phyloP scores from a whole-genome alignment of 2,888 invertebrate species.

The Ectropis crepuscularia region DNA sequence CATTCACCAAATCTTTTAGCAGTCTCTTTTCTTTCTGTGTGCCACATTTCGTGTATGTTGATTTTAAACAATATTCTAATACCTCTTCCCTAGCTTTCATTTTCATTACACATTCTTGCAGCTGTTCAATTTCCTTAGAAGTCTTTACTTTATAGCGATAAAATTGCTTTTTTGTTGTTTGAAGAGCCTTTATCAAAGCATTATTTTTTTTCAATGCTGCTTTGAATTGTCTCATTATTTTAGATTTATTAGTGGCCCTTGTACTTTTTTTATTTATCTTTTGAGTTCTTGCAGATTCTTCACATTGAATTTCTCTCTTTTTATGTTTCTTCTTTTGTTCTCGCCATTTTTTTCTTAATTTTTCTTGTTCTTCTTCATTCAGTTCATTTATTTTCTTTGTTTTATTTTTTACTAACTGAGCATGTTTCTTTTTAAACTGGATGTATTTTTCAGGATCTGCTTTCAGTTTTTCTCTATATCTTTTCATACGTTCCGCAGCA shows the following conservation, averaged over 20 bases:
- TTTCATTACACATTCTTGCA: background rate
- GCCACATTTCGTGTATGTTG: conserved; percentile 18
- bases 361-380: too few relatives aligned
- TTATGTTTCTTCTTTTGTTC: conserved; percentile 9
- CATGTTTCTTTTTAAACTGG: conserved; percentile 1
- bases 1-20: conserved; percentile 11
- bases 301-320: conserved; percentile 2
- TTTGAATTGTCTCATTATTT: conserved; percentile 1
- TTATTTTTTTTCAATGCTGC: conserved; percentile 1
- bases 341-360: conserved; percentile 5
- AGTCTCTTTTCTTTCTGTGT: conserved; percentile 17
- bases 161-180: conserved; percentile 2
- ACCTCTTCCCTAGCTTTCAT: conserved; percentile 2
- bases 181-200: conserved; percentile 1
- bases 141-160: conserved; percentile 2
- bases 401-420: conserved; percentile 1
- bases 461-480: conserved; percentile 17
- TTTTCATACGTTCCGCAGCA: conserved; percentile 11
- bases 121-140: background rate
- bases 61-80: conserved; percentile 1
- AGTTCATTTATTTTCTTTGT: too few relatives aligned
- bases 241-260: background rate
- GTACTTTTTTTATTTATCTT: background rate
- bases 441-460: conserved; percentile 13
- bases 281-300: background rate